These are phyloP conservation scores for Struthidea cinerea DNA, from an alignment of 2,113 vertebrate species.

Conservation along the genomic window DNA sequence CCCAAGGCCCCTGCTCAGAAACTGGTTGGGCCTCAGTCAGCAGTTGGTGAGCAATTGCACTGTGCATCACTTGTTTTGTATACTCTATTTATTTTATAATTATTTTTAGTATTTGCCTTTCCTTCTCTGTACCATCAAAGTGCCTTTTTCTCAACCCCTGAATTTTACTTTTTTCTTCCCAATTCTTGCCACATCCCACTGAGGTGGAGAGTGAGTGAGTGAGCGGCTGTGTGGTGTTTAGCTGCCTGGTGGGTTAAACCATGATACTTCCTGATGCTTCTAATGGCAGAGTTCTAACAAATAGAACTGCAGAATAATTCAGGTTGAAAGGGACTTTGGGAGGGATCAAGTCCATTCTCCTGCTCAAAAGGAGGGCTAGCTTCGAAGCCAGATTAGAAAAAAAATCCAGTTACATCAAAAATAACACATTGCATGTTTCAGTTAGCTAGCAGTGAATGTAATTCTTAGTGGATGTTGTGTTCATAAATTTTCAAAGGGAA, in stretches of 20 bases:
- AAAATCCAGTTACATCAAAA: neutral
- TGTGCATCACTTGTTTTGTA: neutral
- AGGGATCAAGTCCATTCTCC: neutral
- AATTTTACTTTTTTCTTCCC: neutral
- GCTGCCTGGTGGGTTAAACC: neutral
- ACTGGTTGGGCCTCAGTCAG: accelerated
- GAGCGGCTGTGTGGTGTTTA: neutral
- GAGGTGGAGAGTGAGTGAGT: neutral
- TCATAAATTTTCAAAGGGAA: neutral
- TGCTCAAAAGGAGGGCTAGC: neutral
- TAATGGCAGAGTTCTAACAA: neutral
- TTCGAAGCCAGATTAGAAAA: neutral
- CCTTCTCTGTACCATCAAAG: neutral
- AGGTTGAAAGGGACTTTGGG: neutral
- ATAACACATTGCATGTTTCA: neutral
- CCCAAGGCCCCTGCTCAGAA: neutral
- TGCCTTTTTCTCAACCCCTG: neutral
- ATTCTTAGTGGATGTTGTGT: neutral
- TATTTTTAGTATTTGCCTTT: neutral
- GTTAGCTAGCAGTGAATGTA: neutral
- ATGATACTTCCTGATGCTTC: neutral
- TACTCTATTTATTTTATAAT: neutral
- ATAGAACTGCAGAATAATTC: neutral
- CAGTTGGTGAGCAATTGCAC: neutral
- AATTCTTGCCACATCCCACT: neutral